Conservation (phyloP, 2,888 invertebrate genomes). For the Frankliniella fusca region DNA sequence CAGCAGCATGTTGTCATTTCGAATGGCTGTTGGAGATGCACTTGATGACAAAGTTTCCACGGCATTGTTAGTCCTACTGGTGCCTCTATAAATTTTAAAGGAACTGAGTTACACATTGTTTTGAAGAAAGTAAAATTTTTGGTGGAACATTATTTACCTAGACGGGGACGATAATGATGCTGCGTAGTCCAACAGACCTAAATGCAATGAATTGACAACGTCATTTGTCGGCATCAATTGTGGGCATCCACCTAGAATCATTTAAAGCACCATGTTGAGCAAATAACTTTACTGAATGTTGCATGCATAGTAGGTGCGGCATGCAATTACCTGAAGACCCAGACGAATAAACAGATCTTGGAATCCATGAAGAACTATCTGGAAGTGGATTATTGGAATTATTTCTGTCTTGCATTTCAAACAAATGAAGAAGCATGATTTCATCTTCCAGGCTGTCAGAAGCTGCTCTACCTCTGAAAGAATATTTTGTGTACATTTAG, state of each 20-base stretch:
- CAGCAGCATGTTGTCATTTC: background rate
- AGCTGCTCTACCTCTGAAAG: constrained; percentile 36
- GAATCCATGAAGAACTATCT: background rate
- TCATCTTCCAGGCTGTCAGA: constrained; percentile 51
- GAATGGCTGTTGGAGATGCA: background rate
- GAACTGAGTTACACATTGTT: background rate
- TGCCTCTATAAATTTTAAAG: background rate
- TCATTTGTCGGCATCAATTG: constrained; percentile 12
- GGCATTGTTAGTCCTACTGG: background rate
- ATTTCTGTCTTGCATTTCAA: constrained; percentile 51
- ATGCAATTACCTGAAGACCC: too few species aligned
- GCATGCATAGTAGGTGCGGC: background rate
- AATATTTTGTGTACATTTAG: background rate
- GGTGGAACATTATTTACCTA: background rate
- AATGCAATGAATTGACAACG: background rate
- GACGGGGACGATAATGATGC: background rate
- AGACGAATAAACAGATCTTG: background rate
- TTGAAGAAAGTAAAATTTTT: background rate
- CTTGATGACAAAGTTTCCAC: background rate
- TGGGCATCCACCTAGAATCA: background rate
- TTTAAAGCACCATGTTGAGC: background rate
- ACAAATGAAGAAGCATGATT: constrained; percentile 57
- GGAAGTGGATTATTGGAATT: constrained; percentile 30
- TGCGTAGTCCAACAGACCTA: constrained; percentile 1
- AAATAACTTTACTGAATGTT: background rate